Evolutionary conservation across 2,888 invertebrate species (phyloP).

Genomic region (Molanna angustata): DNA sequence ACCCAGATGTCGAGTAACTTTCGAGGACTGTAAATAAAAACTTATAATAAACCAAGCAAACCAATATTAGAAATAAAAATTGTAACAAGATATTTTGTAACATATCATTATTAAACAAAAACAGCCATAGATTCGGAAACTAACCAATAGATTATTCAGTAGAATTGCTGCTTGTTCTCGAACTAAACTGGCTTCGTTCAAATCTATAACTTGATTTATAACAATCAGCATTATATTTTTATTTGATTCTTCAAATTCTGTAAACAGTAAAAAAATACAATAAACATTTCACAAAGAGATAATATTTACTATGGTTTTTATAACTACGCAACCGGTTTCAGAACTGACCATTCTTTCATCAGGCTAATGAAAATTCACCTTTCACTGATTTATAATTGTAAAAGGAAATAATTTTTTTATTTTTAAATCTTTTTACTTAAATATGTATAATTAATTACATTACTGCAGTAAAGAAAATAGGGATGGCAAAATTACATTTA

Average conservation of each 20-base stretch:
- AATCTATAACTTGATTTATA: constrained; percentile 42
- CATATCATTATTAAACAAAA: constrained; percentile 5
- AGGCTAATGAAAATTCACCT: too few species aligned
- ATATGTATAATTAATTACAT: too few species aligned
- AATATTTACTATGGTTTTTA: too few species aligned
- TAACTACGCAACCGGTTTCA: too few species aligned
- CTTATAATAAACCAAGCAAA: not conserved
- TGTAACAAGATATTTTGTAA: not conserved
- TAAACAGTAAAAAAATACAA: too few species aligned
- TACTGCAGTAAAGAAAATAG: too few species aligned
- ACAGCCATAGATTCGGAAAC: constrained; percentile 6
- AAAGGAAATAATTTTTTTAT: too few species aligned
- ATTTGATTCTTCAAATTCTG: constrained; percentile 43
- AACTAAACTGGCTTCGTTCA: constrained; percentile 53
- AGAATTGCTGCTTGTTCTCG: constrained; percentile 55
- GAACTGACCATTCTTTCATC: too few species aligned
- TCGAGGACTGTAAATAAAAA: constrained; percentile 14
- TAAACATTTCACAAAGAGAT: too few species aligned
- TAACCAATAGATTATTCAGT: constrained; percentile 44
- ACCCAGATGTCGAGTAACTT: constrained; percentile 9
- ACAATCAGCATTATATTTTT: constrained; percentile 40
- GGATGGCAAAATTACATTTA: too few species aligned
- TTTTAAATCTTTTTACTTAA: too few species aligned
- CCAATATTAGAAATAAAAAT: constrained; percentile 5
- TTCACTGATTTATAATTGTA: too few species aligned